Evolutionary conservation across 2,113 vertebrate genomes (phyloP), one percentile per base, ranked within the genome.

Genomic region (Bos javanicus): DNA sequence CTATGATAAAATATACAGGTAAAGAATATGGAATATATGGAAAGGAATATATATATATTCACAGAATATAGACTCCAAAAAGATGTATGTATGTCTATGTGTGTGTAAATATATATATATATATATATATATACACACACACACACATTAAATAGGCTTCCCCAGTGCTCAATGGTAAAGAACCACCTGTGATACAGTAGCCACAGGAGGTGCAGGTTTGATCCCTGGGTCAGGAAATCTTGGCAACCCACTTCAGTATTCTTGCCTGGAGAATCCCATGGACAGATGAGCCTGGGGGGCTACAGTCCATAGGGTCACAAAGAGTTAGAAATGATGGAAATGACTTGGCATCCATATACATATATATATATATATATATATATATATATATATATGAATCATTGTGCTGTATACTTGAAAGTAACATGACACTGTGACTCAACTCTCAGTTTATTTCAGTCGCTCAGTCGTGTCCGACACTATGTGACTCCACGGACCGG

Each of bases 81-180:
- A 64, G 15, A n/a, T 60, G 30, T 16, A 16, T 64, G 60, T 62
- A 30, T 62, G 1, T 7, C 6, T 33, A 6, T 3, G 7, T 46
- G 46, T 46, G 46, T 46, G 46, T 64, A 39, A 39, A 7, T 64
- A 6, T 64, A 7, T 33, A 16, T 8, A 15, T 1, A 28, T 2
- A 59, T 13, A 30, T 60, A 30, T 30, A 59, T 13, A 30, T 60
- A 15, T 30, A 62, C 39, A 39, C 39, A 39, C 39, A 39, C 39
- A 39, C 39, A 39, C 39, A 39, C 39, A 4, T 30, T 14, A 2
- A 64, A 71, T 19, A 36, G 19, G 17, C 2, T 71, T 36, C n/a
- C n/a, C n/a, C 5, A 0, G 17, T 71, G n/a, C 64, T 71, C n/a
- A 36, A 0, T 0, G 8, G n/a, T 36, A 71, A 71, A 71, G n/a